A percentile compares a stretch with the other conserved stretches of the same genome.
Evolutionary conservation across 2,888 invertebrate genomes (phyloP).

Genomic region (Ditylenchus weischeri): DNA sequence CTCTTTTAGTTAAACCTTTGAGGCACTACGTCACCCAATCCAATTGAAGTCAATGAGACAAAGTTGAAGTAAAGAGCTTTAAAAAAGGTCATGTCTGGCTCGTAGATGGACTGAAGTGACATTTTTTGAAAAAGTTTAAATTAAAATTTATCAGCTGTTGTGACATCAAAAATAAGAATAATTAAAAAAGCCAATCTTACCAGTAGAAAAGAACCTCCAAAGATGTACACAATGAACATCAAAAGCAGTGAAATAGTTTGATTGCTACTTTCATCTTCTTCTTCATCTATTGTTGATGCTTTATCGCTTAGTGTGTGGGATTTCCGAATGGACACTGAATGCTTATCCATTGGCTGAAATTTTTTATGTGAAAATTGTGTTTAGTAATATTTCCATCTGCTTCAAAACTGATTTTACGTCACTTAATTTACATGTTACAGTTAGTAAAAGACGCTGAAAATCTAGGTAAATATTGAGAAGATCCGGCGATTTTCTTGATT

Average conservation of each 20-base stretch:
- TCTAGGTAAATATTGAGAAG: too few relatives aligned
- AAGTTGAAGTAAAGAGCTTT: slow-evolving; percentile 56
- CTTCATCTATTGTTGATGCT: slow-evolving; percentile 29
- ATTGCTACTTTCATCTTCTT: slow-evolving; percentile 18
- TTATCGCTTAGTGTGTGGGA: slow-evolving; percentile 2
- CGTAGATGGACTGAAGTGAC: slow-evolving; percentile 38
- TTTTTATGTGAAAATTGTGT: neutral
- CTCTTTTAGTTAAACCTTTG: slow-evolving; percentile 33
- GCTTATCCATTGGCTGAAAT: neutral
- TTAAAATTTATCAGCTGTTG: too few relatives aligned
- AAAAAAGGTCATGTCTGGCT: slow-evolving; percentile 56
- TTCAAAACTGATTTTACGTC: too few relatives aligned
- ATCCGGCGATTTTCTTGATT: too few relatives aligned
- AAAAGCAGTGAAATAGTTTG: slow-evolving; percentile 43
- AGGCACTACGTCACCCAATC: slow-evolving; percentile 52
- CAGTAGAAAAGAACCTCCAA: slow-evolving; percentile 31
- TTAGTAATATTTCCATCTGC: too few relatives aligned
- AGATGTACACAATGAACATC: slow-evolving; percentile 48
- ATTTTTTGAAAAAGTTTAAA: neutral
- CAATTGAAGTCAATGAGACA: slow-evolving; percentile 54
- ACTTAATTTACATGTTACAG: too few relatives aligned
- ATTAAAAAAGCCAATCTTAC: neutral
- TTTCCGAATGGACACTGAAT: neutral
- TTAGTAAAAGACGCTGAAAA: too few relatives aligned
- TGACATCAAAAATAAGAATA: too few relatives aligned